Evolutionary conservation across 2,113 vertebrate genomes (phyloP).

Genomic region (Tympanuchus pallidicinctus): DNA sequence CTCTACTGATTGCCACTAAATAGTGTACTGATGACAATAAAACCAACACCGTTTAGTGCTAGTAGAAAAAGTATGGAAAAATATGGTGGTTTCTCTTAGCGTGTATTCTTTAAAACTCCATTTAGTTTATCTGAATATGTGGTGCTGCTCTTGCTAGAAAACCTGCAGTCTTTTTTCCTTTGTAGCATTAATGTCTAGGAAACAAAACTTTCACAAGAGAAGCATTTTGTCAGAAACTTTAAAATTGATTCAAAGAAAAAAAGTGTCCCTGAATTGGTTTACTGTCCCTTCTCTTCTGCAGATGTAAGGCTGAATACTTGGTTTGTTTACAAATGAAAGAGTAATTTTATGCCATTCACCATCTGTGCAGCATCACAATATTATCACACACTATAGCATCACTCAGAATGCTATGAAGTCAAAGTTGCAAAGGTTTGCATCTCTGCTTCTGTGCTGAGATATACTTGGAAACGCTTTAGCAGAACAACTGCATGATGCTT

Average conservation of each 20-base stretch:
- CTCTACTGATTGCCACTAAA: not conserved
- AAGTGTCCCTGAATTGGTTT: not conserved
- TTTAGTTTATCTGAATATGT: not conserved
- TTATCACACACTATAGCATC: not conserved
- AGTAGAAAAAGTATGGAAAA: not conserved
- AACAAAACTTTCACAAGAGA: not conserved
- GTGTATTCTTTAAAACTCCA: not conserved
- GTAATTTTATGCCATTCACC: not conserved
- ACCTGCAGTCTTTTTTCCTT: not conserved
- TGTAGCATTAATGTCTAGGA: not conserved
- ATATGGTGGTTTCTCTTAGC: not conserved
- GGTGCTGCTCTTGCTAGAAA: not conserved
- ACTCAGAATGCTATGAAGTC: not conserved
- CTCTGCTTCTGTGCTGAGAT: not conserved
- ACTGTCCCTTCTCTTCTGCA: not conserved
- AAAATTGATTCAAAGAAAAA: not conserved
- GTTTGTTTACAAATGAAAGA: conserved; percentile 17
- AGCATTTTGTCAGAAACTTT: not conserved
- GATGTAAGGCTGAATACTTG: not conserved
- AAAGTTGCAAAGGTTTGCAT: not conserved
- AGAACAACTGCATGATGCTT: not conserved
- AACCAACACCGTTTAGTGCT: not conserved
- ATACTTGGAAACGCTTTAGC: not conserved
- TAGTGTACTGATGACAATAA: not conserved
- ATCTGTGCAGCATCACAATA: conserved; percentile 26